These are phyloP conservation scores for Schizopygopsis pylzovi DNA, from an alignment of 2,797 vertebrate genomes.

Conservation along the genomic window DNA sequence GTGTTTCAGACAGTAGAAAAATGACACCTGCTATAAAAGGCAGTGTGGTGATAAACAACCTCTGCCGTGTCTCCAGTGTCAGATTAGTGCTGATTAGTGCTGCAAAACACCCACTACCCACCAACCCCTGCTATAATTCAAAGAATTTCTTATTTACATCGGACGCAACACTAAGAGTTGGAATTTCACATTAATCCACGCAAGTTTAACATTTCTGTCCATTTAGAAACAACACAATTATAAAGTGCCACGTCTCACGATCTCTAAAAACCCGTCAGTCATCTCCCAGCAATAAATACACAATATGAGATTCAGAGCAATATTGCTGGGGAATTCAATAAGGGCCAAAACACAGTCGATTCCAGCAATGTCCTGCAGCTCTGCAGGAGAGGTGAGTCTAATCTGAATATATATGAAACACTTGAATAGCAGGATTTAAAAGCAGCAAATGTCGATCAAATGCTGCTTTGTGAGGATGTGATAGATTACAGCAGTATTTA, in stretches of 20 bases:
- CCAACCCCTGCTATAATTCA: constrained; percentile 33
- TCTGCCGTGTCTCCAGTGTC: constrained; percentile 28
- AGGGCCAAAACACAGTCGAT: constrained; percentile 31
- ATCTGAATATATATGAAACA: constrained; percentile 51
- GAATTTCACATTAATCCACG: constrained; percentile 32
- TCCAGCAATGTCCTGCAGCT: constrained; percentile 22
- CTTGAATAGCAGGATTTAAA: constrained; percentile 25
- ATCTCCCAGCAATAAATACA: constrained; percentile 50
- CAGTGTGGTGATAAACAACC: constrained; percentile 26
- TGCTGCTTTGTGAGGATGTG: neutral
- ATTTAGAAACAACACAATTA: constrained; percentile 44
- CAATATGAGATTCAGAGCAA: constrained; percentile 48
- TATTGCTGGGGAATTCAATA: constrained; percentile 57
- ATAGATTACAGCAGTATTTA: constrained; percentile 7
- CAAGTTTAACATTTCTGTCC: neutral
- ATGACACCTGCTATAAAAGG: constrained; percentile 25
- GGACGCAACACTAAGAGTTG: constrained; percentile 15
- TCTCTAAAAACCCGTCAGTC: constrained; percentile 52
- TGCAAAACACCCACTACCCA: constrained; percentile 19
- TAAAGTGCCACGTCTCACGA: constrained; percentile 38
- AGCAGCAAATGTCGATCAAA: constrained; percentile 7
- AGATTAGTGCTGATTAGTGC: constrained; percentile 34
- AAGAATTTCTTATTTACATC: constrained; percentile 23
- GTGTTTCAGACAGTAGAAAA: constrained; percentile 22
- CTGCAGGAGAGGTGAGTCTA: constrained; percentile 11